A percentile compares a stretch with the other conserved stretches of the same genome.
These are phyloP conservation scores for Mixornis gularis DNA, from an alignment of 2,113 vertebrate genomes.

Conservation along the genomic window DNA sequence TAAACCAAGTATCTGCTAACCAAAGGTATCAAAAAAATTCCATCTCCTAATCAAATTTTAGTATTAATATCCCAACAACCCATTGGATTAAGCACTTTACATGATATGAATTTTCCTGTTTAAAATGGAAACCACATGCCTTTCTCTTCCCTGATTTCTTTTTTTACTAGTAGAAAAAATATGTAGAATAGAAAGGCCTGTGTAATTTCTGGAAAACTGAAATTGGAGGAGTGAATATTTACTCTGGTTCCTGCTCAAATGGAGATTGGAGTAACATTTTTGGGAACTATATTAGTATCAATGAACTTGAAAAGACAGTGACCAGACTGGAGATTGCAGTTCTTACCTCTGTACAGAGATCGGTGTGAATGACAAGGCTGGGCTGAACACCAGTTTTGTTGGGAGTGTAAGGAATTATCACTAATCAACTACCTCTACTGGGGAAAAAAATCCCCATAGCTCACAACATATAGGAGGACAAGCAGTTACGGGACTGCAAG, in stretches of 20 bases:
- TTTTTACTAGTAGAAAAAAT: not conserved
- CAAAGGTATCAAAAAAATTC: not conserved
- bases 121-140: not conserved
- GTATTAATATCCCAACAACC: not conserved
- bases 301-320: not conserved
- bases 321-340: not conserved
- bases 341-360: not conserved
- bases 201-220: not conserved
- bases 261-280: not conserved
- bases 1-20: not conserved
- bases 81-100: not conserved
- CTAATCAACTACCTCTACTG: not conserved
- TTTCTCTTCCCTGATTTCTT: not conserved
- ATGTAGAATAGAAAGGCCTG: not conserved
- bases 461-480: not conserved
- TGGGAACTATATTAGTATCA: not conserved
- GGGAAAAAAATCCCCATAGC: not conserved
- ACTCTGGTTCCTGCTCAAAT: not conserved
- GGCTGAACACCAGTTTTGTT: not conserved
- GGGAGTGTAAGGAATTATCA: not conserved
- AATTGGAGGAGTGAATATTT: not conserved
- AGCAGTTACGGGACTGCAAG: not conserved
- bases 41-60: not conserved
- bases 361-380: not conserved
- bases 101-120: not conserved